Evolutionary conservation across 2,888 invertebrate genomes (phyloP).

Genomic region (Venusia cambrica): DNA sequence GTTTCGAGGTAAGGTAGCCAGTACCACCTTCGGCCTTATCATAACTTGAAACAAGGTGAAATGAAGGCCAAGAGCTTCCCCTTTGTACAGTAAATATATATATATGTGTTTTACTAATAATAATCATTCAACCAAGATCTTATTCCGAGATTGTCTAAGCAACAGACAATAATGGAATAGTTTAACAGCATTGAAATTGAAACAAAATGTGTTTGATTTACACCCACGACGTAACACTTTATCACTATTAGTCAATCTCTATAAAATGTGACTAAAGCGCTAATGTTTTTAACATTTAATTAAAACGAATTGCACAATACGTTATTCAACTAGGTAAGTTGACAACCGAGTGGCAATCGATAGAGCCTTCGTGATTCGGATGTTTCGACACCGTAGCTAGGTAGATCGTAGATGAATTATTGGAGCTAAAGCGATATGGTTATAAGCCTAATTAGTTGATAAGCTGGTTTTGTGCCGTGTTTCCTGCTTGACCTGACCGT

Average conservation of each 20-base stretch:
- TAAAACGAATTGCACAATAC: constrained; percentile 57
- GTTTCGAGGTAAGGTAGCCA: no score
- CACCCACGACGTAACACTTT: constrained; percentile 8
- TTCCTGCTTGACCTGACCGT: constrained; percentile 32
- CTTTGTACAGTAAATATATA: no score
- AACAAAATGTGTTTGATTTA: neutral
- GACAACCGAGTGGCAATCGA: constrained; percentile 60
- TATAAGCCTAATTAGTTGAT: constrained; percentile 42
- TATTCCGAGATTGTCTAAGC: no score
- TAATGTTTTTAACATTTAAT: constrained; percentile 24
- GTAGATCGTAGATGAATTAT: constrained; percentile 47
- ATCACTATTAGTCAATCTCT: constrained; percentile 8
- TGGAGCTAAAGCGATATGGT: constrained; percentile 48
- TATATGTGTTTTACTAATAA: no score
- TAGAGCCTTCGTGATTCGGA: constrained; percentile 62
- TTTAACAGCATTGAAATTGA: no score
- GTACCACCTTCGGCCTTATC: no score
- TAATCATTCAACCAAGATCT: no score
- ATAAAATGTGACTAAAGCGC: constrained; percentile 13
- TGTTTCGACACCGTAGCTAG: constrained; percentile 61
- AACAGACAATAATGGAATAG: no score
- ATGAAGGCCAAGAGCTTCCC: no score
- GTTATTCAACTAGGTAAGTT: constrained; percentile 65
- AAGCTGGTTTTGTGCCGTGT: constrained; percentile 33
- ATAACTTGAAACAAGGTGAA: no score